phyloP scores from a whole-genome alignment of 2,113 vertebrate species.

The Pituophis catenifer region DNA sequence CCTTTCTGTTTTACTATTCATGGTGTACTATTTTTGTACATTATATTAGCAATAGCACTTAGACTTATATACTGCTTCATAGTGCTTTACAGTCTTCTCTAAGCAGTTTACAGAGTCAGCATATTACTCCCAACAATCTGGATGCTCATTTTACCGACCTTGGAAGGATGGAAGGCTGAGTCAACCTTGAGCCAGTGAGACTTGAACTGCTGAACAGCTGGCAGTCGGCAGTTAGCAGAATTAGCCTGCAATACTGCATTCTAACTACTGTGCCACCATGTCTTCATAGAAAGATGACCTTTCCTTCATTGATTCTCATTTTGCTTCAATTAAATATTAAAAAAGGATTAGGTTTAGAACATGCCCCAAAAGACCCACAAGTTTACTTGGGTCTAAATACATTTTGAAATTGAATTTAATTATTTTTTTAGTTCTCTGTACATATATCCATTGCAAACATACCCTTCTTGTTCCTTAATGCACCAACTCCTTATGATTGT shows the following conservation, averaged over 20 bases:
- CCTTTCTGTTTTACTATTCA: background rate
- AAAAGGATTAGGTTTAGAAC: background rate
- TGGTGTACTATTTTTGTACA: background rate
- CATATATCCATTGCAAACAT: background rate
- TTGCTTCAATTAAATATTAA: background rate
- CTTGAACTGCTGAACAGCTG: background rate
- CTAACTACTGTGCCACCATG: too few relatives aligned
- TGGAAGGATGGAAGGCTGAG: background rate
- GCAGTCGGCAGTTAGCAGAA: background rate
- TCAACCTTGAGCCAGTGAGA: background rate
- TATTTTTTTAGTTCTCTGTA: background rate
- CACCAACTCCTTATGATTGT: background rate
- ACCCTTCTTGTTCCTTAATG: background rate
- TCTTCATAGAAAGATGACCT: background rate
- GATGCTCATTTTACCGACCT: background rate
- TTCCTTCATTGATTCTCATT: constrained; percentile 4
- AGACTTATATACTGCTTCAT: background rate
- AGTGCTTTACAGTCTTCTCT: background rate
- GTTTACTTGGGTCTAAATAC: background rate
- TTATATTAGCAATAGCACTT: background rate
- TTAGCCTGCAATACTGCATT: too few relatives aligned
- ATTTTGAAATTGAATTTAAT: background rate
- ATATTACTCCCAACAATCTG: background rate
- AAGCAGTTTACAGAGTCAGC: background rate
- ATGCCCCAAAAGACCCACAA: background rate